Evolutionary conservation across 2,888 invertebrate species (phyloP), one percentile per base, ranked within the genome.

Genomic region (Aphelenchoides bicaudatus): DNA sequence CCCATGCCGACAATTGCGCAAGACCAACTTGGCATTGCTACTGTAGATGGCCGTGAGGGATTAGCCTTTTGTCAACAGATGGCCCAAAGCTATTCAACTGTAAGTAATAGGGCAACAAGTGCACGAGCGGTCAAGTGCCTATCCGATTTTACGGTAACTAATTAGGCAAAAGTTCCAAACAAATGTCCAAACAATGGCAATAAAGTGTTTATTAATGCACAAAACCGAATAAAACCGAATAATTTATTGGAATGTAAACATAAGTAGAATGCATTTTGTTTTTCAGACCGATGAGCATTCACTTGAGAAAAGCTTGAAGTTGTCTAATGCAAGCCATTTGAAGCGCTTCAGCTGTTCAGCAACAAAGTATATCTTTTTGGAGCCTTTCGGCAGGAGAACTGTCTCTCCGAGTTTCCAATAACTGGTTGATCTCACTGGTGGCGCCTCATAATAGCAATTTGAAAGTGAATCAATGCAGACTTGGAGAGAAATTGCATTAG

Each of bases 241-340:
- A 13, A 13, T 34, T 34, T 13, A 13, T 34, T 16, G 13, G 13
- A 34, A 34, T 16, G 34, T 13, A 34, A 16, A 34, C 34, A 16
- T 34, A 13, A 34, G 34, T 13, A 34, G 13, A 16, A 13, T 34
- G 13, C 13, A 34, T 34, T 34, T 16, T 34, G 34, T 13, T 34
- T 13, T 34, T 34, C 13, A 13, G 16, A 16, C 13, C 34, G 16
- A 34, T 16, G 34, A 16, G 25, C 43, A 43, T n/a, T 10, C 10
- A 19, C 21, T 21, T 10, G 16, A 37, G 37, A 23, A 23, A 8
- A 51, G 4, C 8, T 27, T n/a, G 1, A 51, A 38, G 55, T 74
- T 73, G 56, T 71, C 71, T 34, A 74, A 68, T 2, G 73, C 74
- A 19, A 74, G 54, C 74, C 74, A 73, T 47, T 74, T 73, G 67